phyloP scores from a whole-genome alignment of 1,140 invertebrate genomes.

The Ostrea denselamellosa region DNA sequence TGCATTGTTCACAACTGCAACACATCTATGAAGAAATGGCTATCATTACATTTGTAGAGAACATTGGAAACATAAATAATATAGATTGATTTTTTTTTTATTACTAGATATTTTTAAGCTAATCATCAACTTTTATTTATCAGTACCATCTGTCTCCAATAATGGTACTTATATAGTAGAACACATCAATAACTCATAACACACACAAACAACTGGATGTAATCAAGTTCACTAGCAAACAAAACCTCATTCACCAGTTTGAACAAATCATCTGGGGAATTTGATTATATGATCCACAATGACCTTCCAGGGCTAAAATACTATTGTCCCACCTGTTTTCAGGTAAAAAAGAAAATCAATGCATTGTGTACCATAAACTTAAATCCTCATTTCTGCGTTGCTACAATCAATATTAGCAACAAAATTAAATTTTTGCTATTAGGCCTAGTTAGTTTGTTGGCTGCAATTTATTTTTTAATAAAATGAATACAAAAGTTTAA shows the following conservation, averaged over 20 bases:
- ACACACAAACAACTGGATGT: not conserved
- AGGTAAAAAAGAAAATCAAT: not conserved
- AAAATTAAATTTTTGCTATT: not conserved
- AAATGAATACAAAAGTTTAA: too few species aligned
- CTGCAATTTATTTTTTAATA: too few species aligned
- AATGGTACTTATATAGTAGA: not conserved
- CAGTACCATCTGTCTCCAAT: not conserved
- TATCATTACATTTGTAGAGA: too few species aligned
- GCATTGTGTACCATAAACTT: conserved; percentile 6
- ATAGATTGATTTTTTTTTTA: too few species aligned
- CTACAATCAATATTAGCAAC: not conserved
- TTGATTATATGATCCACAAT: not conserved
- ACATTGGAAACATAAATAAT: too few species aligned
- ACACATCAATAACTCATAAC: not conserved
- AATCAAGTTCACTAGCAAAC: not conserved
- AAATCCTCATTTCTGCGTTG: not conserved
- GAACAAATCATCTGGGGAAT: not conserved
- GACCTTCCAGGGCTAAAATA: not conserved
- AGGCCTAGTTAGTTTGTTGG: too few species aligned
- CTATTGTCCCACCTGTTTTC: not conserved
- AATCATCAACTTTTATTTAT: too few species aligned
- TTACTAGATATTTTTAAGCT: too few species aligned
- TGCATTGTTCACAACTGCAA: too few species aligned
- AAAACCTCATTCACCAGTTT: not conserved
- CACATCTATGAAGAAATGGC: too few species aligned